phyloP scores from a whole-genome alignment of 2,888 invertebrate genomes.

The Harpalus rufipes region DNA sequence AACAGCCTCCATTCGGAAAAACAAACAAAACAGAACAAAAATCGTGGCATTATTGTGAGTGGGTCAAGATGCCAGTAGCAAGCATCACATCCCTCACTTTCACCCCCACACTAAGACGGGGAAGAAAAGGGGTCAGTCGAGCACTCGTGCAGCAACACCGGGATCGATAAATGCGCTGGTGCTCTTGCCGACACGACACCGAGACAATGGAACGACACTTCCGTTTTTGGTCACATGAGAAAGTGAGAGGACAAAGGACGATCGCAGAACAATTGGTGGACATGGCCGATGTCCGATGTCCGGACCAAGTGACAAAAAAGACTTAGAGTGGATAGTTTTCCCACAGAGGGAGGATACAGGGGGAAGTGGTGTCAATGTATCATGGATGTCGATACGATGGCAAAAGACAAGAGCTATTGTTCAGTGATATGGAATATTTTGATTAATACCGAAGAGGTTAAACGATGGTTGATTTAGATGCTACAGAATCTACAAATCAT shows the following conservation, averaged over 20 bases:
- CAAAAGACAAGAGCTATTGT: conserved; percentile 2
- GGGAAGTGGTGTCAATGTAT: conserved; percentile 30
- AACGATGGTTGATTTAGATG: not conserved
- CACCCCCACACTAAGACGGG: not conserved
- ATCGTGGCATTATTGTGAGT: not conserved
- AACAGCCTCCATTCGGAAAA: not conserved
- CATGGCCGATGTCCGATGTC: conserved; percentile 41
- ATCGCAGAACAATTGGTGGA: conserved; percentile 50
- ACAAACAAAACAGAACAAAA: conserved; percentile 41
- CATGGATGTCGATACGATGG: not conserved
- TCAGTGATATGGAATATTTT: conserved; percentile 22
- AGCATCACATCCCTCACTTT: not conserved
- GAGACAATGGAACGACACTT: conserved; percentile 61
- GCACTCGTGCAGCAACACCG: conserved; percentile 32
- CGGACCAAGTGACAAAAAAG: conserved; percentile 50
- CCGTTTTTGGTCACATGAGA: conserved; percentile 64
- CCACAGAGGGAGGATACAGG: conserved; percentile 23
- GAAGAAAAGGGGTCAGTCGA: conserved; percentile 50
- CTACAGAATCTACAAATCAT: not conserved
- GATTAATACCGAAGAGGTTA: not conserved
- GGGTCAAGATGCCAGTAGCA: conserved; percentile 37
- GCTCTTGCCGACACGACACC: conserved; percentile 48
- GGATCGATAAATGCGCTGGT: conserved; percentile 54
- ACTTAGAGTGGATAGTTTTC: conserved; percentile 43
- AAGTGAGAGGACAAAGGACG: conserved; percentile 51